A percentile compares a stretch with the other conserved stretches of the same genome.
These are phyloP conservation scores for Antigone vipio DNA, from an alignment of 2,113 vertebrate species.

Conservation along the genomic window DNA sequence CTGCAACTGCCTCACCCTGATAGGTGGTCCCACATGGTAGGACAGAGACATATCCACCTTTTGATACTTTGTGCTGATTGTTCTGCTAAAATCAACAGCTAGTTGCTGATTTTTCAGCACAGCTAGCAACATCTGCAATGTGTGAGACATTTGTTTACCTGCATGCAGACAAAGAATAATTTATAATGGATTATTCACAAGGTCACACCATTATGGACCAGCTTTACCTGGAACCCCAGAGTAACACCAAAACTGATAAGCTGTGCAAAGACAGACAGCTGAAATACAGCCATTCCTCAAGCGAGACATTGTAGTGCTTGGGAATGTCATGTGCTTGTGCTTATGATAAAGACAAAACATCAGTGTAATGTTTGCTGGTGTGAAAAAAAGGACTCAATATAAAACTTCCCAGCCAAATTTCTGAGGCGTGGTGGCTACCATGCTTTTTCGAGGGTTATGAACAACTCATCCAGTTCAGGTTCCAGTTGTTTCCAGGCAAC, in stretches of 20 bases:
- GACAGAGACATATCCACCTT: background rate
- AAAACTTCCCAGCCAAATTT: background rate
- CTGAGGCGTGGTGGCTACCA: background rate
- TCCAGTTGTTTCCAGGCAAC: background rate
- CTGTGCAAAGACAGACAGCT: background rate
- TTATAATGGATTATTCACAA: background rate
- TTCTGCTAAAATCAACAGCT: background rate
- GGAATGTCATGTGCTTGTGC: background rate
- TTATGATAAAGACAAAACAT: background rate
- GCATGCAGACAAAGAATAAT: background rate
- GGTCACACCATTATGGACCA: background rate
- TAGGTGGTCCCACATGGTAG: background rate
- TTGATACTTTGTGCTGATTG: background rate
- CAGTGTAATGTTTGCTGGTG: background rate
- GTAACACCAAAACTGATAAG: background rate
- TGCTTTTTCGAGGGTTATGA: background rate
- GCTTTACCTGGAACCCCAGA: background rate
- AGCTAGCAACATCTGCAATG: background rate
- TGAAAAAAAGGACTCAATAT: background rate
- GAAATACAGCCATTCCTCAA: background rate
- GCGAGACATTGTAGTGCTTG: background rate
- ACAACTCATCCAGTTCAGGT: background rate
- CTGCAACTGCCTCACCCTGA: background rate
- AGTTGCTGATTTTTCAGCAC: background rate
- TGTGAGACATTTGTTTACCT: background rate